Evolutionary conservation across 2,113 vertebrate species (phyloP).

Genomic region (Datnioides undecimradiatus): DNA sequence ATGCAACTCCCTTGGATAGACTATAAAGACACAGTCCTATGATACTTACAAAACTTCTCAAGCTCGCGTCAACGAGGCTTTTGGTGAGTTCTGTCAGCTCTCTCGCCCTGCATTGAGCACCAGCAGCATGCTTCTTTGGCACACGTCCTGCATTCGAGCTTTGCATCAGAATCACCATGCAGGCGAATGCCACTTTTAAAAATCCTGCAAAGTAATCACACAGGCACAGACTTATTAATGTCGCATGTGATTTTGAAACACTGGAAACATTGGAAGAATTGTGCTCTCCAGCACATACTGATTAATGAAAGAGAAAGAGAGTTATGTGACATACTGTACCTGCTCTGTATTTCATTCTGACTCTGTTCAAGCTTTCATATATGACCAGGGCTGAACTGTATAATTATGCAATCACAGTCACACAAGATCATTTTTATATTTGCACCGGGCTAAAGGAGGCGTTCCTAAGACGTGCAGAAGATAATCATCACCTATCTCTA

Average conservation of each 20-base stretch:
- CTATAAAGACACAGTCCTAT: neutral
- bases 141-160: conserved; percentile 2
- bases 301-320: neutral
- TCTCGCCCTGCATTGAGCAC: conserved; percentile 4
- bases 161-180: conserved; percentile 40
- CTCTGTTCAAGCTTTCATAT: neutral
- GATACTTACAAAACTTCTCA: conserved; percentile 65
- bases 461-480: neutral
- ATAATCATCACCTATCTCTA: conserved; percentile 24
- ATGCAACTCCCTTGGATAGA: neutral
- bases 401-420: neutral
- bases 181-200: conserved; percentile 14
- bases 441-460: conserved; percentile 1
- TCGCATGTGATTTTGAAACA: too few relatives aligned
- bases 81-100: conserved; percentile 24
- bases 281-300: neutral
- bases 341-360: conserved; percentile 43
- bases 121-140: neutral
- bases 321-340: conserved; percentile 32
- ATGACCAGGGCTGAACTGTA: neutral
- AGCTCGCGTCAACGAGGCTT: neutral
- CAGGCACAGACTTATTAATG: too few relatives aligned
- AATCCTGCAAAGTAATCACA: conserved; percentile 43
- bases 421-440: neutral
- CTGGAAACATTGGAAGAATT: neutral